A percentile compares a stretch with the other conserved stretches of the same genome.
These are phyloP conservation scores for Danaus plexippus DNA, from an alignment of 1,140 invertebrate species.

Conservation along the genomic window DNA sequence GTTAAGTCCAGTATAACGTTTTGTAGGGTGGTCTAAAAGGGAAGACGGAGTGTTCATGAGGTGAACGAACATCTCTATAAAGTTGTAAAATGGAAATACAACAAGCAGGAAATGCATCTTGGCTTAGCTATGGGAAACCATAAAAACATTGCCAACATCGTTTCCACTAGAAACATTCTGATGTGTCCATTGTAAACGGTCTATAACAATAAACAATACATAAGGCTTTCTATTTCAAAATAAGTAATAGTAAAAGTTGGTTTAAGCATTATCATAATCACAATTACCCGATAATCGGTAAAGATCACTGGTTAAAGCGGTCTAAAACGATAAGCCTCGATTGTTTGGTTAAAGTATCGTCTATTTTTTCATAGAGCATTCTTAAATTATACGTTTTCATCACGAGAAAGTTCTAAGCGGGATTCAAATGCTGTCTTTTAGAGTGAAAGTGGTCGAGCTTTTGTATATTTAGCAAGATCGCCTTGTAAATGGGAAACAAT, in stretches of 20 bases:
- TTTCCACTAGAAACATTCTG: constrained; percentile 16
- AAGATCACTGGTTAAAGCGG: constrained; percentile 40
- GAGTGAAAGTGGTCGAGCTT: constrained; percentile 52
- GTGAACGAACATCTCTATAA: constrained; percentile 12
- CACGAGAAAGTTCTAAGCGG: constrained; percentile 57
- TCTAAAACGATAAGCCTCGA: constrained; percentile 43
- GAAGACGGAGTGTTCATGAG: constrained; percentile 1
- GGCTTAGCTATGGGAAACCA: constrained; percentile 13
- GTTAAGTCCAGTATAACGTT: too few relatives aligned
- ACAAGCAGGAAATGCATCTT: constrained; percentile 22
- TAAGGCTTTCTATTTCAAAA: constrained; percentile 53
- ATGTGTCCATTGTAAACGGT: constrained; percentile 32
- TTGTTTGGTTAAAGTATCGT: constrained; percentile 52
- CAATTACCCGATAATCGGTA: constrained; percentile 47
- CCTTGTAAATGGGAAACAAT: constrained; percentile 14
- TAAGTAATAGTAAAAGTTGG: constrained; percentile 47
- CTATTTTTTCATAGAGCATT: constrained; percentile 51
- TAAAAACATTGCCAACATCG: constrained; percentile 20
- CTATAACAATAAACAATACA: constrained; percentile 42
- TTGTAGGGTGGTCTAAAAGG: too few relatives aligned
- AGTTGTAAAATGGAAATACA: constrained; percentile 19
- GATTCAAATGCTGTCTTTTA: constrained; percentile 51
- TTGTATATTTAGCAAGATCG: constrained; percentile 17
- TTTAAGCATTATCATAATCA: constrained; percentile 57
- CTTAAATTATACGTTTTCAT: constrained; percentile 63